Evolutionary conservation across 2,888 invertebrate species (phyloP).

Genomic region (Tenthredo scrophulariae): DNA sequence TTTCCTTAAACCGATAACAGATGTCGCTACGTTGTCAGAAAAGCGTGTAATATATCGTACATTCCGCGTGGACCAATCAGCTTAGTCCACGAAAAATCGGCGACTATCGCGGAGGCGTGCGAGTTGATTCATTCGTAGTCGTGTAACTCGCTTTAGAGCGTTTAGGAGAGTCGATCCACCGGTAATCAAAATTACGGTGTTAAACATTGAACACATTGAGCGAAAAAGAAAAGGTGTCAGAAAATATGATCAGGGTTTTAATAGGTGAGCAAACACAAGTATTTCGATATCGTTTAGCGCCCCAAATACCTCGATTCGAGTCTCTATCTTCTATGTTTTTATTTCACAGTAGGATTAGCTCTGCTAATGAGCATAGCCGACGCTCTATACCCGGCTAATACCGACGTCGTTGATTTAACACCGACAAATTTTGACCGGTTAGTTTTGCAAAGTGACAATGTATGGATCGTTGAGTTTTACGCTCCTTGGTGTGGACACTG

Average conservation of each 20-base stretch:
- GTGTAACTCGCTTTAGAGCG: background rate
- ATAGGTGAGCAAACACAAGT: slow-evolving; percentile 8
- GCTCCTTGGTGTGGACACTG: slow-evolving; percentile 99
- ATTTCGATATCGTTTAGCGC: background rate
- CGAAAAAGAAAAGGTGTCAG: background rate
- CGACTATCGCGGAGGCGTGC: slow-evolving; percentile 51
- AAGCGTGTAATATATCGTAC: background rate
- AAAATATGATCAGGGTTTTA: background rate
- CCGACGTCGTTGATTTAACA: slow-evolving; percentile 92
- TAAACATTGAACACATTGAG: background rate
- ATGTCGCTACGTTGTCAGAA: background rate
- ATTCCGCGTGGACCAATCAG: slow-evolving; percentile 71
- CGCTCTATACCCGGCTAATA: slow-evolving; percentile 84
- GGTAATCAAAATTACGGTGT: background rate
- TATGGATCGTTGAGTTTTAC: slow-evolving; percentile 98
- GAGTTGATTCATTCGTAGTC: background rate
- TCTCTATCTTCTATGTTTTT: background rate
- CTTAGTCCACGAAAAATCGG: slow-evolving; percentile 72
- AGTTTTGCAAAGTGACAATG: slow-evolving; percentile 90
- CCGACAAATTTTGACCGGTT: slow-evolving; percentile 91
- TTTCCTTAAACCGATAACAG: background rate
- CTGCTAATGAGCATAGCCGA: slow-evolving; percentile 72
- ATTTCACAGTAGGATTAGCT: slow-evolving; percentile 61
- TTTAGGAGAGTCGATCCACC: background rate
- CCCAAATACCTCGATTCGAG: background rate